Evolutionary conservation across 92 coral and sea anemone genomes (phyloP).

Genomic region (Bergia sp.): DNA sequence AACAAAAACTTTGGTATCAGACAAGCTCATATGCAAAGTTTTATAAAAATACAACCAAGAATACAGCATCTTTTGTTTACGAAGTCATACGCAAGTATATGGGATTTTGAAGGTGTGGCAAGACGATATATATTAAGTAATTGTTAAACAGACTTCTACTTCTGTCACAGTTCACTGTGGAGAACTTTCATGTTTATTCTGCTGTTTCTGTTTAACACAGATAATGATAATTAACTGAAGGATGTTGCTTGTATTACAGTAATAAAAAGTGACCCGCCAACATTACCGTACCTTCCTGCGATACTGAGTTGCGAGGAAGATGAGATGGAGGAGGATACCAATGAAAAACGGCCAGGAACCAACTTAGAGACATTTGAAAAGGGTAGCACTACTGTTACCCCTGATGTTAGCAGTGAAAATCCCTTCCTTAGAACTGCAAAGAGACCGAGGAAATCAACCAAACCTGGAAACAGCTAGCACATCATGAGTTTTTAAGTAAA

Average conservation of each 20-base stretch:
- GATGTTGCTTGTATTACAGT: slow-evolving; percentile 24
- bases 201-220: not conserved
- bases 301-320: slow-evolving; percentile 41
- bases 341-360: slow-evolving; percentile 23
- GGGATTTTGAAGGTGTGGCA: not conserved
- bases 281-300: slow-evolving; percentile 33
- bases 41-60: no score
- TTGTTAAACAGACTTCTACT: not conserved
- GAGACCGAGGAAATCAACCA: slow-evolving; percentile 47
- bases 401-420: slow-evolving; percentile 25
- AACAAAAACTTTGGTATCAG: not conserved
- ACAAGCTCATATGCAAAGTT: not conserved
- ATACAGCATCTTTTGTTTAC: not conserved
- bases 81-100: not conserved
- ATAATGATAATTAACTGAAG: not conserved
- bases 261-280: slow-evolving; percentile 32
- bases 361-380: slow-evolving; percentile 21
- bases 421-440: slow-evolving; percentile 55
- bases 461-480: slow-evolving; percentile 37
- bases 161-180: not conserved
- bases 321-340: slow-evolving; percentile 19
- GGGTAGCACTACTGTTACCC: not conserved
- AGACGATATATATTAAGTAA: not conserved
- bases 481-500: not conserved
- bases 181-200: not conserved